phyloP scores from a whole-genome alignment of 1,140 invertebrate genomes.

The Papilio machaon region DNA sequence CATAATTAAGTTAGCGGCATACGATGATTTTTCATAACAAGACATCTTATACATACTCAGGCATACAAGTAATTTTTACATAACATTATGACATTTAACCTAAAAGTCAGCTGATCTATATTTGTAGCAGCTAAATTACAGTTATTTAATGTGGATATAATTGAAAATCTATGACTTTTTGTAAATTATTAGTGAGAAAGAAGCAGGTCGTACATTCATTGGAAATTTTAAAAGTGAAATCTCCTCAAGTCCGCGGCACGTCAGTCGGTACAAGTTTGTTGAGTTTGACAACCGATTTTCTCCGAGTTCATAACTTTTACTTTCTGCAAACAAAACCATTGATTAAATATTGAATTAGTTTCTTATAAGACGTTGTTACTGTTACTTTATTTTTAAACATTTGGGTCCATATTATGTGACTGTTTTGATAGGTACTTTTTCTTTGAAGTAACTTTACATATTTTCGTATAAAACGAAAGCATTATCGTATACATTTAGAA shows the following conservation, averaged over 20 bases:
- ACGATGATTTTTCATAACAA: slow-evolving; percentile 4
- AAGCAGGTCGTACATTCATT: slow-evolving; percentile 47
- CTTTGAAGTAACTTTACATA: too few species aligned
- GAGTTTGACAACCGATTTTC: slow-evolving; percentile 66
- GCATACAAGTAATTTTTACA: slow-evolving; percentile 65
- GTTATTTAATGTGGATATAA: background rate
- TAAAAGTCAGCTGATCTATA: slow-evolving; percentile 75
- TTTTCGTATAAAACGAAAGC: background rate
- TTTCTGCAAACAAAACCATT: slow-evolving; percentile 59
- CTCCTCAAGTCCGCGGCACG: slow-evolving; percentile 59
- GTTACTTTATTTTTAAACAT: background rate
- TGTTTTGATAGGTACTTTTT: background rate
- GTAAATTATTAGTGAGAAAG: background rate
- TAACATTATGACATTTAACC: slow-evolving; percentile 77
- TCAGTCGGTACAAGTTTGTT: slow-evolving; percentile 70
- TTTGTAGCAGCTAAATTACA: slow-evolving; percentile 24
- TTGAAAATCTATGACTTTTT: background rate
- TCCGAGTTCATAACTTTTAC: slow-evolving; percentile 67
- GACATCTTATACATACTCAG: slow-evolving; percentile 32
- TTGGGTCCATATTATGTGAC: background rate
- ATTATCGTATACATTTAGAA: background rate
- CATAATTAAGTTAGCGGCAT: background rate
- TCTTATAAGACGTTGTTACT: slow-evolving; percentile 11
- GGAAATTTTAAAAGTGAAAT: slow-evolving; percentile 76
- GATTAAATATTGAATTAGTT: slow-evolving; percentile 37